Base-by-base conservation (phyloP, 2,113 vertebrate genomes). In the Xiphophorus couchianus region DNA sequence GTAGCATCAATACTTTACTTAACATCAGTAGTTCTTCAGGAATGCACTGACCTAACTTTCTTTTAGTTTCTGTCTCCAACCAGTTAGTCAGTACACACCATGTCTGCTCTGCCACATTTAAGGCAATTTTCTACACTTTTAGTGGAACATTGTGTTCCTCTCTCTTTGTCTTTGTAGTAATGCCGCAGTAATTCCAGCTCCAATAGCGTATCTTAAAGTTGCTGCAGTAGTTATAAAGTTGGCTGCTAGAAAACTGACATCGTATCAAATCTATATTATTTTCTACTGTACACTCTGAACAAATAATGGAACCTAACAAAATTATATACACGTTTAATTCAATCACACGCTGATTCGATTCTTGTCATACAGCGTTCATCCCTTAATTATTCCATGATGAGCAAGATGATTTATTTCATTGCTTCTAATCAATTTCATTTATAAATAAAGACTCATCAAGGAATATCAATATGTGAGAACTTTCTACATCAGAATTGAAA, bases 21-120 rank as follows among this genome's bases (percentile, higher is more conserved):
- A 68, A 71, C 67, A 77, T 74, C 83, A 86, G 22, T 25, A 86
- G 76, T 61, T 74, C 82, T 61, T 74, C 82, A 71, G 15, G 83
- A 73, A 62, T 58, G 35, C 27, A 71, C 1, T 29, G 29, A 70
- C 74, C 37, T 62, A 62, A 60, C 74, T 67, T 71, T 71, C 62
- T 82, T 77, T 31, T 14, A 62, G 31, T 37, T 37, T 37, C 82
- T 77, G 78, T 84, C 82, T 39, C 66, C 31, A 82, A 77, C 76
- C 63, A 74, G 63, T 62, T 71, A n/a, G 19, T 64, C 31, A 62
- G 63, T 25, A 25, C 3, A 25, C 5, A 14, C 54, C 14, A 4
- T 62, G 35, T 74, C 71, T 58, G 61, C 75, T 31, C 39, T 3
- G 67, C 67, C 30, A 39, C 63, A 74, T 78, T 83, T 71, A 61